Conservation (phyloP, 1,140 invertebrate genomes). For the Meloidogyne hapla region DNA sequence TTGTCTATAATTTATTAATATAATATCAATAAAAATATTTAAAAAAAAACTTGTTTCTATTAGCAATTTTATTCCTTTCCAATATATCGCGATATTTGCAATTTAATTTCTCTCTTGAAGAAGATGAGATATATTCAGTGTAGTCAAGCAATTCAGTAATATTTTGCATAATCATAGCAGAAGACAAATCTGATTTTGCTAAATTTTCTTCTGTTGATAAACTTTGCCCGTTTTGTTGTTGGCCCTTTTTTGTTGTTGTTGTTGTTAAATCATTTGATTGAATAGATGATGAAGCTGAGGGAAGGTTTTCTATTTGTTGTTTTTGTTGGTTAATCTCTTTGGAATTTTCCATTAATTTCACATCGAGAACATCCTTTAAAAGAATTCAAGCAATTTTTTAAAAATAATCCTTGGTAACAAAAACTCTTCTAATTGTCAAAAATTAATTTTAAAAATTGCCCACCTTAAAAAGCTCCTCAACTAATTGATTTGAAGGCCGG, state of each 20-base stretch:
- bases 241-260: not conserved
- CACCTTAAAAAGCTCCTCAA: conserved; percentile 32
- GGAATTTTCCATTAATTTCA: not conserved
- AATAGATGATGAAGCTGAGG: not conserved
- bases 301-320: not conserved
- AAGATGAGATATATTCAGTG: not conserved
- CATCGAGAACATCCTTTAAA: not conserved
- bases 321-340: not conserved
- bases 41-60: not conserved
- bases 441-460: not conserved
- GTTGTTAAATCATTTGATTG: not conserved
- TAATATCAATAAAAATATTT: no score
- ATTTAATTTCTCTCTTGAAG: not conserved
- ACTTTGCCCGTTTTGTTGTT: not conserved
- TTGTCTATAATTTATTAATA: not conserved
- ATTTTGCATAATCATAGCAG: not conserved
- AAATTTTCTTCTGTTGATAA: not conserved
- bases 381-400: no score
- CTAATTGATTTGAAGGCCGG: conserved; percentile 15
- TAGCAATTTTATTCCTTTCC: not conserved
- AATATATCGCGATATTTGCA: not conserved
- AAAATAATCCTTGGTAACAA: not conserved
- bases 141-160: not conserved
- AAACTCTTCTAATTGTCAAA: no score
- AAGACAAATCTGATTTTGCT: not conserved